Base-by-base conservation (phyloP, 2,888 invertebrate species). In the Tryphoninae sp. region DNA sequence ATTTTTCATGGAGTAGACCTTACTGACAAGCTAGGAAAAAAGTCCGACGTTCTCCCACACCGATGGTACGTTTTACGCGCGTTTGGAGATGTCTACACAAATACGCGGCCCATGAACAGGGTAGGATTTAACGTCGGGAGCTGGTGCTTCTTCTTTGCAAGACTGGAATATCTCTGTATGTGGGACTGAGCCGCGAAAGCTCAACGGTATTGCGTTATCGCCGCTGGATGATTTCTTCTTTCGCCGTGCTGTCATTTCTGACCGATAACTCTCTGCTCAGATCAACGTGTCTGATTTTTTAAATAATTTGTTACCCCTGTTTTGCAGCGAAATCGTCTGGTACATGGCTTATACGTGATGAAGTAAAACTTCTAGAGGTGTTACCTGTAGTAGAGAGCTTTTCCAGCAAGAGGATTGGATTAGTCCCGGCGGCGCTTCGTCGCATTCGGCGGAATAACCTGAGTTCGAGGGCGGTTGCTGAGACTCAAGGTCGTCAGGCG, bases 401-500 rank as follows among this genome's bases (percentile, higher is more conserved):
- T 64, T 51, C 22, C 33, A 49, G 49, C 59, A 51, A n/a, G 53
- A 51, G 53, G 59, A 78, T 53, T 33, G 71, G 69, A 69, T 77
- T 59, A 64, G 45, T 69, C 68, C 51, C 45, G 74, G 23, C 61
- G 40, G 33, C 19, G 68, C 49, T 69, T 68, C 78, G 74, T 65
- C 65, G 33, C 33, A 49, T 61, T 62, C 23, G 53, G 42, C 40
- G 74, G 45, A 78, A 71, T 81, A 74, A 64, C 73, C 68, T n/a
- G 73, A 73, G 68, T 58, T 9, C 58, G 23, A 45, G 40, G 65
- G 19, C 11, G 58, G 53, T 16, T 22, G 55, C 55, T 67, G 59
- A 26, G 53, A 69, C 67, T 78, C 81, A 78, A 81, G 81, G 81
- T 55, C 81, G 74, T 78, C 64, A 53, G 59, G 65, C 61, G 69